Evolutionary conservation across 92 coral and sea anemone genomes (phyloP), one percentile per base, ranked within the genome.

Genomic region (Virgularia gustaviana): DNA sequence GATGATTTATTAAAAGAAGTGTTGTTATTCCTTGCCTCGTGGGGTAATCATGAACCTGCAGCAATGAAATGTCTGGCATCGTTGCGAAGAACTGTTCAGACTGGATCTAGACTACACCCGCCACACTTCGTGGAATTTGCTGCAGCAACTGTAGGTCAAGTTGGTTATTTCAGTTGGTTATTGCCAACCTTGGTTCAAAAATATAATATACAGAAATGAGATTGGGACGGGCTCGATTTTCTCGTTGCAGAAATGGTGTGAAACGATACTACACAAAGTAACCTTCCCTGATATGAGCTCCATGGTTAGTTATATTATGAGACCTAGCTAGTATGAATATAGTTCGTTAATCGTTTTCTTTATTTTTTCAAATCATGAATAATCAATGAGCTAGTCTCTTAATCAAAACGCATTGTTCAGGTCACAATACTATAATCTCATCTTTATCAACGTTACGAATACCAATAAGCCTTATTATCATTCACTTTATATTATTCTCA

Each of bases 41-140:
- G 75, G 75, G 51, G 75, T 68, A 68, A 68, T 9, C 51, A 68
- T 55, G 75, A 68, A 28, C 37, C 34, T 23, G 51, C 51, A 61
- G 75, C 61, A n/a, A 49, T 49, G 75, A 68, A 68, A 4, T 68
- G 75, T 51, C 51, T 68, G 51, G 35, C 61, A 20, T 51, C 34
- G 24, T 32, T 68, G 18, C 41, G 75, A 13, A 68, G 51, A 68
- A 68, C 75, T n/a, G 75, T 68, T 49, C 75, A 68, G 54, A 49
- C 44, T 31, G 75, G 28, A 20, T 45, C 75, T 5, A 68, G 75
- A 16, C 39, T n/a, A 25, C 51, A 51, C 54, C 75, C 75, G 23
- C 75, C 75, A 12, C 75, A 68, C 36, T 68, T 68, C 51, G 75
- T 68, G 44, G 75, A 68, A 34, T 68, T 68, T 49, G 38, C 75